A percentile compares a stretch with the other conserved stretches of the same genome.
Evolutionary conservation across 2,797 vertebrate species (phyloP).

Genomic region (Micrastur ruficollis): DNA sequence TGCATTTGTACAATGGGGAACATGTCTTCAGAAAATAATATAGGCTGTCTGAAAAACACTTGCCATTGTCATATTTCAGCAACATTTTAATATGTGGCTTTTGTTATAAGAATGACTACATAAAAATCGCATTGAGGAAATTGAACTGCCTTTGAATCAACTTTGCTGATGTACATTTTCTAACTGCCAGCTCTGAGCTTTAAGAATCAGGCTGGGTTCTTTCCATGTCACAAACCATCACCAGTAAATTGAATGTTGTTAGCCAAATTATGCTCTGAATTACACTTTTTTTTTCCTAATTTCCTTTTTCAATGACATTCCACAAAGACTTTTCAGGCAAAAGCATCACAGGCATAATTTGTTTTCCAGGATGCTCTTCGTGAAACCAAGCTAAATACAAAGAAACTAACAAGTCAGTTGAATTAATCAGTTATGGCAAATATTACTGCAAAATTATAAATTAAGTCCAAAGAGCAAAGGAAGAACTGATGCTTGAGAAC

Average conservation of each 20-base stretch:
- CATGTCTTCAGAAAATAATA: background rate
- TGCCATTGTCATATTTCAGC: background rate
- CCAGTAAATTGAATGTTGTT: background rate
- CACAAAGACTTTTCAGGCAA: background rate
- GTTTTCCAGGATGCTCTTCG: background rate
- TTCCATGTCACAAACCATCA: background rate
- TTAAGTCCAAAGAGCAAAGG: background rate
- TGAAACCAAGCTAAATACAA: background rate
- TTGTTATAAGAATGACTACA: background rate
- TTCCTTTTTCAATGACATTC: background rate
- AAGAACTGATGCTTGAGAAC: background rate
- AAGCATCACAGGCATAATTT: background rate
- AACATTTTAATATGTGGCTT: background rate
- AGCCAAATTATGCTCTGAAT: background rate
- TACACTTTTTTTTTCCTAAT: fast-evolving
- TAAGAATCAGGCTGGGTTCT: background rate
- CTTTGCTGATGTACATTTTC: background rate
- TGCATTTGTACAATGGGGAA: background rate
- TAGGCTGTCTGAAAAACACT: background rate
- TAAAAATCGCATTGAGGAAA: background rate
- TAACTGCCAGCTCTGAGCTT: background rate
- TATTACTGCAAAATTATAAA: background rate
- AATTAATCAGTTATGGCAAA: background rate
- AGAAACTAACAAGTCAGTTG: background rate
- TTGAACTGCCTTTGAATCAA: background rate